Evolutionary conservation across 2,888 invertebrate species (phyloP), one percentile per base, ranked within the genome.

Genomic region (Sphinx pinastri): DNA sequence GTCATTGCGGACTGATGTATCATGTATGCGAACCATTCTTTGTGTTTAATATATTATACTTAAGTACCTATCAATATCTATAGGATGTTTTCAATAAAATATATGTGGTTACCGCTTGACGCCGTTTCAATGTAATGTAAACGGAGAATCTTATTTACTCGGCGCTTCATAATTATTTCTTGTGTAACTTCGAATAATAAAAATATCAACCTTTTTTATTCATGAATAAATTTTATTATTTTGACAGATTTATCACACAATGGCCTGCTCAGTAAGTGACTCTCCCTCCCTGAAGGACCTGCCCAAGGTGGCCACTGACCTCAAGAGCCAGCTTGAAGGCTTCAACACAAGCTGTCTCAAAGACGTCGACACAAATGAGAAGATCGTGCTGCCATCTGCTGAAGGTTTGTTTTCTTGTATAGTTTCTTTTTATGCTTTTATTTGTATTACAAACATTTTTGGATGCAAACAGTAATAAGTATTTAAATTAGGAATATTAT

Each of bases 381-480:
- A 99, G 91, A 97, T 98, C 72, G 95, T 98, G 74, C 95, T 99
- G 82, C 99, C 99, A 71, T 97, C 98, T 59, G 98, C 98, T 79
- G 97, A 98, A 97, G 98, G 99, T 73, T 57, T 69, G 71, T 73
- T 68, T 73, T 70, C 70, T 49, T 14, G 14, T 51, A 10, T 31
- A n/a, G 14, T 68, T 49, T n/a, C 0, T 49, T 58, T 47, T 75
- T 74, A 72, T 72, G 72, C 4, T 38, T 25, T 25, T 25, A 25
- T 25, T 25, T 25, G 25, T 25, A 25, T 25, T 25, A 25, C 38
- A 38, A 38, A 75, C 70, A 66, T 25, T 57, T 2, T 19, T 25
- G 25, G 19, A 19, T 11, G 6, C 57, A 55, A 16, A 8, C 8
- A n/a, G 54, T 4, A 55, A 38, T 38, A 3, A 38, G 5, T 38